Percentiles rank a stretch among this genome's conserved stretches.
Conservation (phyloP, 2,888 invertebrate species). For the Sminthurides aquaticus region DNA sequence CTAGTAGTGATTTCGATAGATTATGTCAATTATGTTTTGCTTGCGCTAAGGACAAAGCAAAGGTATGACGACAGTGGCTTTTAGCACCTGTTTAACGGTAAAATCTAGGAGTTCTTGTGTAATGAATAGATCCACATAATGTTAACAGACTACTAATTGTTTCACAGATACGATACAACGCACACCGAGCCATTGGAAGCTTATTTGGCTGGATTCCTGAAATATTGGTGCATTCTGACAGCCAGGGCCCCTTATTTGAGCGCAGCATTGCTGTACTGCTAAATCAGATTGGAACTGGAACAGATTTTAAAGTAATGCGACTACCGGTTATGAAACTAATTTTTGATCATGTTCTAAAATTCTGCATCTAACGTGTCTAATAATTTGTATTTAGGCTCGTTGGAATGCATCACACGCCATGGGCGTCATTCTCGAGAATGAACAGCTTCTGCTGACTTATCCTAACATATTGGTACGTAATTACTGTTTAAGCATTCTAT, state of each 20-base stretch:
- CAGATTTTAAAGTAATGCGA: constrained; percentile 18
- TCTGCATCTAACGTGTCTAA: not conserved
- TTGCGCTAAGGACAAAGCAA: constrained; percentile 15
- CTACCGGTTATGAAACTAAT: not conserved
- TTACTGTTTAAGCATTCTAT: not conserved
- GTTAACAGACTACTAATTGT: not conserved
- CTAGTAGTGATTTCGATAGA: constrained; percentile 3
- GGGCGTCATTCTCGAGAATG: constrained; percentile 16
- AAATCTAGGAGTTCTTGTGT: too few species aligned
- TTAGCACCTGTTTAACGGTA: not conserved
- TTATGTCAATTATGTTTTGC: constrained; percentile 16
- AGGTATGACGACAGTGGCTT: constrained; percentile 6
- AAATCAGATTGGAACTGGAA: constrained; percentile 19
- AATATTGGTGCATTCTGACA: not conserved
- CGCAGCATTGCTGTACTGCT: not conserved
- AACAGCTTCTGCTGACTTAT: constrained; percentile 5
- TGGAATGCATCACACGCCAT: constrained; percentile 27
- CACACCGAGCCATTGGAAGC: constrained; percentile 17
- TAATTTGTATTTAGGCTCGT: constrained; percentile 14
- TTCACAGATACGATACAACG: constrained; percentile 22
- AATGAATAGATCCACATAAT: too few species aligned
- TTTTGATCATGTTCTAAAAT: not conserved
- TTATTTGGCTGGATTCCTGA: constrained; percentile 19
- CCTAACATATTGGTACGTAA: constrained; percentile 14
- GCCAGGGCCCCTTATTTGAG: not conserved